Evolutionary conservation across 2,113 vertebrate genomes (phyloP).

Genomic region (Zosterops lateralis): DNA sequence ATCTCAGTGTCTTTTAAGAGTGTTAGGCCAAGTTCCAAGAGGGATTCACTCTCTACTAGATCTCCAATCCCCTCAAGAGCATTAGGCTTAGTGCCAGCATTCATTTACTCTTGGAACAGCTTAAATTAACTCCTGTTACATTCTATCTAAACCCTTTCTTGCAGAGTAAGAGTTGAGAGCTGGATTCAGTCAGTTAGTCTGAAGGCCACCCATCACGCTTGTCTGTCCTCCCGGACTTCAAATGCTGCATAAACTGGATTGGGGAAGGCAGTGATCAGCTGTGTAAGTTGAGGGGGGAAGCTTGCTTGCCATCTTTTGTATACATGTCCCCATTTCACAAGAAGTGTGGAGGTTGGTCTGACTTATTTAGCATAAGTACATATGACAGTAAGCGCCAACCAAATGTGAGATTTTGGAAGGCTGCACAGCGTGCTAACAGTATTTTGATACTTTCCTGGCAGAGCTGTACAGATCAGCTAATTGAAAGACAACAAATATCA

Average conservation of each 20-base stretch:
- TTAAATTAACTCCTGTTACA: slow-evolving; percentile 36
- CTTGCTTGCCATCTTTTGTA: neutral
- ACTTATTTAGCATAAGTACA: neutral
- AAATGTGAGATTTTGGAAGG: neutral
- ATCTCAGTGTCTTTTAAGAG: neutral
- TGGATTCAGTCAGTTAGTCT: neutral
- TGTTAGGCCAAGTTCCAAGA: neutral
- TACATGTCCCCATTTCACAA: neutral
- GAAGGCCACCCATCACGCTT: neutral
- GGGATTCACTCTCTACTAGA: slow-evolving; percentile 11
- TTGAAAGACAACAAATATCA: neutral
- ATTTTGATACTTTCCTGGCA: neutral
- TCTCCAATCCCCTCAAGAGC: slow-evolving; percentile 25
- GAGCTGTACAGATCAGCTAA: neutral
- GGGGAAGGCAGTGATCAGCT: neutral
- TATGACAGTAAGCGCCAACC: neutral
- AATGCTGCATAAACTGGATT: neutral
- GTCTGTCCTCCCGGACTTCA: neutral
- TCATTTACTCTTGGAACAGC: slow-evolving; percentile 24
- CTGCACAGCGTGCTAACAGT: neutral
- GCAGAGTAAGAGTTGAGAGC: neutral
- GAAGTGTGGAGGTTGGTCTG: neutral
- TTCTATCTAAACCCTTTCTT: slow-evolving; percentile 9
- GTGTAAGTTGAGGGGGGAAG: neutral
- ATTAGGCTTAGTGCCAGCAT: slow-evolving; percentile 50